Evolutionary conservation across 2,888 invertebrate genomes (phyloP).

Genomic region (Eupithecia pulchellata): DNA sequence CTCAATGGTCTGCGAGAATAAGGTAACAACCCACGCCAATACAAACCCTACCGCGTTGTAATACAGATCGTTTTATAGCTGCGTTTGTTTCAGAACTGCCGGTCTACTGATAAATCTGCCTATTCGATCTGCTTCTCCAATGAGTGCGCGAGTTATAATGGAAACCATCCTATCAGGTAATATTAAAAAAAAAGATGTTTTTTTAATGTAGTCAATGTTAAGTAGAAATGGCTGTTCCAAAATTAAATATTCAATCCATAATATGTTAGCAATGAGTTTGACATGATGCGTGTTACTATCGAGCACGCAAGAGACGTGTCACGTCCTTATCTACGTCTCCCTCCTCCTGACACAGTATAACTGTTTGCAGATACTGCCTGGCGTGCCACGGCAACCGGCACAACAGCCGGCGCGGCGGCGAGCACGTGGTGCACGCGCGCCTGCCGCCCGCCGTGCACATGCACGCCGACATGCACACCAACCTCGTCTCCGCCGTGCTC

Average conservation of each 20-base stretch:
- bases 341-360: background rate
- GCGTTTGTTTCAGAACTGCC: slow-evolving; percentile 90
- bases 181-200: background rate
- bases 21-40: slow-evolving; percentile 79
- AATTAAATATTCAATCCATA: no score
- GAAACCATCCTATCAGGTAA: slow-evolving; percentile 94
- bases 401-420: slow-evolving; percentile 93
- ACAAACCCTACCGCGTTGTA: background rate
- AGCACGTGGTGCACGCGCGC: slow-evolving; percentile 95
- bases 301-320: background rate
- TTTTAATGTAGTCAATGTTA: no score
- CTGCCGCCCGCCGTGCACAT: slow-evolving; percentile 95
- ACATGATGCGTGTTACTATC: background rate
- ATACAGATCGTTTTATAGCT: background rate
- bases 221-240: no score
- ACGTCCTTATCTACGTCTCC: background rate
- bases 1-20: slow-evolving; percentile 98
- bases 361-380: slow-evolving; percentile 89
- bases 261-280: no score
- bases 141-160: slow-evolving; percentile 98
- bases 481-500: slow-evolving; percentile 97
- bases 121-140: slow-evolving; percentile 98
- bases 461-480: slow-evolving; percentile 95
- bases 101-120: slow-evolving; percentile 95
- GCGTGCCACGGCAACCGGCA: slow-evolving; percentile 95